Evolutionary conservation across 2,888 invertebrate species (phyloP).

Genomic region (Anarsia innoxiella): DNA sequence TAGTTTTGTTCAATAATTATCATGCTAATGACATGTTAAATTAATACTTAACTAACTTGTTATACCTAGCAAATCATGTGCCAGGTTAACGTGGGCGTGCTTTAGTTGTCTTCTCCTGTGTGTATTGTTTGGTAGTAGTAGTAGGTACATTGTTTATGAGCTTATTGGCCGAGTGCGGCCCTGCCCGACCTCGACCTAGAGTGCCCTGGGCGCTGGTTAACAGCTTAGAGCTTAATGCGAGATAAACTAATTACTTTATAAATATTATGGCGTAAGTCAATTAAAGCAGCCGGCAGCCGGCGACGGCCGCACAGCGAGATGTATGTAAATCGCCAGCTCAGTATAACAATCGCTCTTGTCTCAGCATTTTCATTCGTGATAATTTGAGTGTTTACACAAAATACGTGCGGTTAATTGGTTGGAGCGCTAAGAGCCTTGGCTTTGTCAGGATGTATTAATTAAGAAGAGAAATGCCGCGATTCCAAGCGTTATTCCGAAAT

Average conservation of each 20-base stretch:
- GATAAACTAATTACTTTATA: slow-evolving; percentile 60
- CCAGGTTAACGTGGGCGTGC: no score
- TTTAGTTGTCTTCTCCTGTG: no score
- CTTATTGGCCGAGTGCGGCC: no score
- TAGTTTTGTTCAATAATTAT: no score
- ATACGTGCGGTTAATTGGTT: slow-evolving; percentile 1
- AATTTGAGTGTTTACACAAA: slow-evolving; percentile 7
- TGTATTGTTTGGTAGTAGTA: no score
- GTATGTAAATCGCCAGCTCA: slow-evolving; percentile 24
- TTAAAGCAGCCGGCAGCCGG: slow-evolving; percentile 35
- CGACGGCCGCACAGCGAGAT: slow-evolving; percentile 11
- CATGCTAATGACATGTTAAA: no score
- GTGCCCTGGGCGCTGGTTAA: slow-evolving; percentile 35
- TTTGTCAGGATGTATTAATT: slow-evolving; percentile 2
- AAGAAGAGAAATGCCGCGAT: no score
- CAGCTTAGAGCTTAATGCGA: slow-evolving; percentile 44
- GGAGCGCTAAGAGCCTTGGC: background rate
- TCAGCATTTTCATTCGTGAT: slow-evolving; percentile 7
- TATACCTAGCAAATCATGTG: no score
- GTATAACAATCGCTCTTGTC: slow-evolving; percentile 16
- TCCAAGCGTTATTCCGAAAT: no score
- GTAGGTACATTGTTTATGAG: no score
- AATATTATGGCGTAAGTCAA: slow-evolving; percentile 46
- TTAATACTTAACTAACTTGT: no score
- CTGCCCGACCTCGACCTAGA: slow-evolving; percentile 5